Percentiles rank a stretch among this genome's conserved stretches.
These are phyloP conservation scores for Cynoglossus semilaevis DNA, from an alignment of 2,113 vertebrate genomes.

Conservation along the genomic window DNA sequence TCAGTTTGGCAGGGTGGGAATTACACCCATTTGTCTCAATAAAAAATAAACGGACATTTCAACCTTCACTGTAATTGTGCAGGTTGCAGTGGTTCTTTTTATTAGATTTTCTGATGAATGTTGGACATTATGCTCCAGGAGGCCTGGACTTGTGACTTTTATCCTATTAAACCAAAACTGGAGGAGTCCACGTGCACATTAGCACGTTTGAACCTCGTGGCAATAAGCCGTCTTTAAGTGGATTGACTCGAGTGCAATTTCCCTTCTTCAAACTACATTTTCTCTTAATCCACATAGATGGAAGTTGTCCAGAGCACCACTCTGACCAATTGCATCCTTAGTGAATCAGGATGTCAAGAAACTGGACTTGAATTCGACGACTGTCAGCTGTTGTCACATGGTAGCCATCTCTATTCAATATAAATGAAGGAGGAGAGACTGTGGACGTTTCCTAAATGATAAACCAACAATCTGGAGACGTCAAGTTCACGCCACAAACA, in stretches of 20 bases:
- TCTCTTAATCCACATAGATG: slow-evolving; percentile 37
- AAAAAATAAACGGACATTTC: not conserved
- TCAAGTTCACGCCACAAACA: no score
- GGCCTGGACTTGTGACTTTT: slow-evolving; percentile 11
- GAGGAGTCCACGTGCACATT: slow-evolving; percentile 16
- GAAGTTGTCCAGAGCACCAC: slow-evolving; percentile 62
- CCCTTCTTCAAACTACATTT: slow-evolving; percentile 30
- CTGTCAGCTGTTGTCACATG: slow-evolving; percentile 32
- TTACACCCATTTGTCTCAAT: not conserved
- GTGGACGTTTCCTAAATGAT: no score
- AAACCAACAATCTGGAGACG: no score
- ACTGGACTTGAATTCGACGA: slow-evolving; percentile 14
- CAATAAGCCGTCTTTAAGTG: slow-evolving; percentile 56
- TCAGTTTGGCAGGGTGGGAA: not conserved
- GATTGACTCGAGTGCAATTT: slow-evolving; percentile 45
- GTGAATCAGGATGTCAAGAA: slow-evolving; percentile 49
- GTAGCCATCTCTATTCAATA: slow-evolving; percentile 7
- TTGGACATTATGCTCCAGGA: not conserved
- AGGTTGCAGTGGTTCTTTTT: not conserved
- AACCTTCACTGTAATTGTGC: not conserved
- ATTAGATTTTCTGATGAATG: not conserved
- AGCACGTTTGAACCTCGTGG: no score
- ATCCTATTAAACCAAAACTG: slow-evolving; percentile 28
- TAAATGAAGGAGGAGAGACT: not conserved
- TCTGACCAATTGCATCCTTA: slow-evolving; percentile 57